Base-by-base conservation (phyloP, 2,797 vertebrate species). In the Hoplostethus mediterraneus region DNA sequence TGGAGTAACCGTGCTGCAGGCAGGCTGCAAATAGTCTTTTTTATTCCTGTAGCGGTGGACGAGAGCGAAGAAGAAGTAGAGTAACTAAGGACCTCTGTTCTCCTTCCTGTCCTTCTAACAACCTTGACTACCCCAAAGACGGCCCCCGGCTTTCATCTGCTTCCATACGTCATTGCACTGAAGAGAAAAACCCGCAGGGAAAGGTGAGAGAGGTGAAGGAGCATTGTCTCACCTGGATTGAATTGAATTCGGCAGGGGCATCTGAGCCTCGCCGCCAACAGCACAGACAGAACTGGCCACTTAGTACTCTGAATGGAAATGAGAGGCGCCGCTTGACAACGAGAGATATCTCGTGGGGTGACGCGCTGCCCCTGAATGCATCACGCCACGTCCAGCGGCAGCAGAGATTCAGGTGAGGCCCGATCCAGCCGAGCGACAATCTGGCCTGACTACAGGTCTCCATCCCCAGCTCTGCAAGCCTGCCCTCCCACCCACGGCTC, bases 371-470 rank as follows among this genome's bases (percentile, higher is more conserved):
- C 56, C 67, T 68, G 76, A 77, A 71, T 36, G 61, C 75, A 28
- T 71, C 59, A 66, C 30, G 67, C 67, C 9, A 8, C 4, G 82
- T 73, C 67, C 77, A 58, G 80, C 69, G 67, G 60, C 28, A 57
- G 42, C 67, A 33, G 52, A 10, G 11, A 44, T 30, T 77, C 68
- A 75, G 2, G 58, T 64, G 81, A 83, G 67, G 63, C 70, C 77
- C 58, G 45, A 31, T 82, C 90, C 85, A 83, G 86, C 87, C 76
- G 90, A 79, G 90, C 0, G 4, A 63, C 90, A 89, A 90, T 92
- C 90, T 92, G 91, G 71, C 69, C 82, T 81, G 80, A 83, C 82
- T 53, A 53, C 74, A 58, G 80, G 82, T 80, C 71, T 63, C 67
- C 67, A 54, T 69, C 52, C 57, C 5, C 4, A 1, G 28, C 71